Percentiles rank a stretch among this genome's conserved stretches.
Evolutionary conservation across 35 echinoderm and acorn worm genomes (phyloP).

Genomic region (Holothuria glaberrima): DNA sequence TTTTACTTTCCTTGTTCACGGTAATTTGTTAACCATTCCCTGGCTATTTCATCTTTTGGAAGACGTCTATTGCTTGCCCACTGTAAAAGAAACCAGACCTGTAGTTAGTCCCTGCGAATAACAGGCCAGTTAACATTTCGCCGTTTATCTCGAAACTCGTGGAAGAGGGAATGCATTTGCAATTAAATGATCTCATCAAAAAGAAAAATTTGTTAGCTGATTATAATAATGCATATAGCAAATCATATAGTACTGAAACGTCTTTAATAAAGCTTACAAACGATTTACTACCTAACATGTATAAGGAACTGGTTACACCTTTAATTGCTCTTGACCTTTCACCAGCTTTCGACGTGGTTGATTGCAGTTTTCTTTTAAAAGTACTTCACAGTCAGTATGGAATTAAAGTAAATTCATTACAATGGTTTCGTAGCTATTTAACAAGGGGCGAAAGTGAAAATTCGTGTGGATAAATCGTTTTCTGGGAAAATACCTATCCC

Average conservation of each 20-base stretch:
- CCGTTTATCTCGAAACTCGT: slow-evolving; percentile 2
- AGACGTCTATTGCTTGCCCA: background rate
- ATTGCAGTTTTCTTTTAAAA: background rate
- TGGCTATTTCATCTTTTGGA: too few relatives aligned
- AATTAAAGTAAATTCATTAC: background rate
- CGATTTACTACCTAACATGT: background rate
- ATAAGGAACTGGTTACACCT: background rate
- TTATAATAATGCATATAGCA: background rate
- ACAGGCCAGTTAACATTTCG: slow-evolving; percentile 4
- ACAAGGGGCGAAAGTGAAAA: background rate
- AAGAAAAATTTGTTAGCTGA: background rate
- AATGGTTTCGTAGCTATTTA: slow-evolving; percentile 13
- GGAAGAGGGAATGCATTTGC: background rate
- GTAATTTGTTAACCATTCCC: background rate
- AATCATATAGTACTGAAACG: slow-evolving; percentile 13
- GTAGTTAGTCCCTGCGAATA: background rate
- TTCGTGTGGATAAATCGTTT: background rate
- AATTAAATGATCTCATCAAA: slow-evolving; percentile 6
- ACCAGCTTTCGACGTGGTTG: background rate
- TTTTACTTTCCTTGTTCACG: background rate
- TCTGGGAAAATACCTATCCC: background rate
- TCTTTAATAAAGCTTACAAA: background rate
- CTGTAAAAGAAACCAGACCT: background rate
- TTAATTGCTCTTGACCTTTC: slow-evolving; percentile 9
- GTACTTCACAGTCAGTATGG: too few relatives aligned